A percentile compares a stretch with the other conserved stretches of the same genome.
Evolutionary conservation across 2,797 vertebrate species (phyloP).

Genomic region (Sebastes itinus): DNA sequence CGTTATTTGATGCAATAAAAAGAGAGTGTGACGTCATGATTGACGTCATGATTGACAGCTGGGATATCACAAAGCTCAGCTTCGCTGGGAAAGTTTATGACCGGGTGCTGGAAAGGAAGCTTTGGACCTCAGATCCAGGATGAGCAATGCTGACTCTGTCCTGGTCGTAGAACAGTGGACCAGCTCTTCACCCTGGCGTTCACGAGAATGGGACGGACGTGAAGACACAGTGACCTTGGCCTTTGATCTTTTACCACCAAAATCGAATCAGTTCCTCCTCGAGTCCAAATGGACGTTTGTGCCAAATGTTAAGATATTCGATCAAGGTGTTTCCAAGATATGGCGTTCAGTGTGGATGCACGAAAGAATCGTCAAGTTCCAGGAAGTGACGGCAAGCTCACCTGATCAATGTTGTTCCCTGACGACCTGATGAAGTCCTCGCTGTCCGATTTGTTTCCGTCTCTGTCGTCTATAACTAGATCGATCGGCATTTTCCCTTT

Average conservation of each 20-base stretch:
- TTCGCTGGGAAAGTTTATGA: no score
- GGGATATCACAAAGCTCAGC: no score
- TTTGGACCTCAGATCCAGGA: no score
- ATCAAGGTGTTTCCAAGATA: background rate
- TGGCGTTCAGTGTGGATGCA: background rate
- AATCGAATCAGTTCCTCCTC: background rate
- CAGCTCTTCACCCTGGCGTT: background rate
- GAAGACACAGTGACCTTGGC: background rate
- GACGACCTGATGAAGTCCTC: constrained; percentile 91
- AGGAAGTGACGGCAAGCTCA: constrained; percentile 60
- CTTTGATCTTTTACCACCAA: background rate
- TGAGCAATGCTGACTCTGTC: no score
- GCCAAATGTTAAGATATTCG: background rate
- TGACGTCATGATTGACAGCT: no score
- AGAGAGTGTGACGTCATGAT: no score
- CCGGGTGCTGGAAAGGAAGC: no score
- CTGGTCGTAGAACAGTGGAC: background rate
- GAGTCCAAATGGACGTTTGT: background rate
- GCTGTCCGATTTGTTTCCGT: constrained; percentile 92
- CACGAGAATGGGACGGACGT: background rate
- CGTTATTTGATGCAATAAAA: no score
- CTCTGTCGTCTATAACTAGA: constrained; percentile 93
- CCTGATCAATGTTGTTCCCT: constrained; percentile 89
- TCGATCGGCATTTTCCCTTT: constrained; percentile 98
- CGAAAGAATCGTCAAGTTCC: background rate